A percentile compares a stretch with the other conserved stretches of the same genome.
Evolutionary conservation across 2,797 vertebrate species (phyloP).

Genomic region (Geotrypetes seraphini): DNA sequence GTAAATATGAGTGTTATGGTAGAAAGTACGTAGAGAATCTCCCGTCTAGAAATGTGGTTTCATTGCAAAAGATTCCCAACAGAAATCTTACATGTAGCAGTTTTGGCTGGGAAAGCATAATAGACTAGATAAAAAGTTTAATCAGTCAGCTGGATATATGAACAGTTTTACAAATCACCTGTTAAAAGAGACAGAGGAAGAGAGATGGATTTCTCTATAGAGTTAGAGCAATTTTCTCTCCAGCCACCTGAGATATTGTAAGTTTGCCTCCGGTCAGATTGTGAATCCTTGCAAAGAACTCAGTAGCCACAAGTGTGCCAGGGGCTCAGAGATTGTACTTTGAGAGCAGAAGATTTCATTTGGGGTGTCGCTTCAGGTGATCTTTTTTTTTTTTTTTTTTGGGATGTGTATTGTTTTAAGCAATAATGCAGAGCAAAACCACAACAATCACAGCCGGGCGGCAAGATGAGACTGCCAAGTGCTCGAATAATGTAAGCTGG

Average conservation of each 20-base stretch:
- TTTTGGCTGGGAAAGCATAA: slow-evolving; percentile 10
- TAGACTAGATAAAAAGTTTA: slow-evolving; percentile 27
- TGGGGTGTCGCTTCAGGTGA: background rate
- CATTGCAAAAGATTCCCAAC: slow-evolving; percentile 33
- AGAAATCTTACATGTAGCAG: slow-evolving; percentile 30
- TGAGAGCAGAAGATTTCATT: background rate
- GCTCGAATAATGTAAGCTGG: no score
- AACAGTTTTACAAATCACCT: slow-evolving; percentile 27
- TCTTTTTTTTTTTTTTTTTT: background rate
- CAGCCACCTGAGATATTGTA: background rate
- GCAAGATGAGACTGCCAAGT: no score
- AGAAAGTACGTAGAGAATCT: slow-evolving; percentile 45
- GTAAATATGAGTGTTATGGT: slow-evolving; percentile 39
- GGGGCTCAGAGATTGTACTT: background rate
- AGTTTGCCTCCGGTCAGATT: background rate
- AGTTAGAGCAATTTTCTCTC: background rate
- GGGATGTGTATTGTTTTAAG: background rate
- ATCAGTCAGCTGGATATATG: slow-evolving; percentile 35
- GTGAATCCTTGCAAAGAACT: background rate
- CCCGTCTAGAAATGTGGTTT: slow-evolving; percentile 48
- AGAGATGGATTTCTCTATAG: slow-evolving; percentile 33
- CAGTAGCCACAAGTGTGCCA: background rate
- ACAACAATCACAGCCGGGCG: no score
- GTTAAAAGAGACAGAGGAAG: no score
- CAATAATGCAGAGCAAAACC: no score